Conservation (phyloP, 2,888 invertebrate genomes). For the Cantharis nigra region DNA sequence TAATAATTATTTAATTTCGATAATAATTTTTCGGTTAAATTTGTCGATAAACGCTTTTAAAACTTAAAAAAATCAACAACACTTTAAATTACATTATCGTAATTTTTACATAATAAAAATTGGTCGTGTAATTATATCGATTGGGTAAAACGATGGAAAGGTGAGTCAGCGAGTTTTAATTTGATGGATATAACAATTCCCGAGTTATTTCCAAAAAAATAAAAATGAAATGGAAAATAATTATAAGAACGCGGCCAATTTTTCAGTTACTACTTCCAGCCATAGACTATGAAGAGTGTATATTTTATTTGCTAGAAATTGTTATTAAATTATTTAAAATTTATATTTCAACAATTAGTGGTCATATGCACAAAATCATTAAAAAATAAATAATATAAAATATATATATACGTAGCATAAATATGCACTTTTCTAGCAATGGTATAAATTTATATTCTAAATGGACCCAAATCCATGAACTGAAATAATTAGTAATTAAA, state of each 20-base stretch:
- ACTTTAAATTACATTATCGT: conserved; percentile 5
- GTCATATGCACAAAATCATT: conserved; percentile 37
- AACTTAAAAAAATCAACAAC: not conserved
- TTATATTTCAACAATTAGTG: conserved; percentile 15
- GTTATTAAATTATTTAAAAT: conserved; percentile 6
- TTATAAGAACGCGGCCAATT: conserved; percentile 16
- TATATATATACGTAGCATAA: conserved; percentile 26
- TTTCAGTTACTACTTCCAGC: conserved; percentile 35
- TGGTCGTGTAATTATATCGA: not conserved
- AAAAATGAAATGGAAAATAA: conserved; percentile 9
- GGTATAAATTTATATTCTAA: conserved; percentile 39
- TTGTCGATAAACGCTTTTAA: not conserved
- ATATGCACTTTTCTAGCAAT: conserved; percentile 42
- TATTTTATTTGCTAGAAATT: conserved; percentile 24
- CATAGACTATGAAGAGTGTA: conserved; percentile 39
- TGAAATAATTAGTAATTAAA: conserved; percentile 41
- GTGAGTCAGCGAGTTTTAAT: not conserved
- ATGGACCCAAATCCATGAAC: conserved; percentile 47
- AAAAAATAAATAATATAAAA: not conserved
- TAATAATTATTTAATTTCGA: too few relatives aligned
- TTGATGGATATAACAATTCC: conserved; percentile 40
- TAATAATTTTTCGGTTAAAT: not conserved
- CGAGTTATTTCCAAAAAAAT: conserved; percentile 38
- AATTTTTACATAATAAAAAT: not conserved
- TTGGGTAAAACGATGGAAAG: not conserved